Percentiles rank a stretch among this genome's conserved stretches.
Conservation (phyloP, 2,797 vertebrate species). For the Rhabdophis nuchalis region DNA sequence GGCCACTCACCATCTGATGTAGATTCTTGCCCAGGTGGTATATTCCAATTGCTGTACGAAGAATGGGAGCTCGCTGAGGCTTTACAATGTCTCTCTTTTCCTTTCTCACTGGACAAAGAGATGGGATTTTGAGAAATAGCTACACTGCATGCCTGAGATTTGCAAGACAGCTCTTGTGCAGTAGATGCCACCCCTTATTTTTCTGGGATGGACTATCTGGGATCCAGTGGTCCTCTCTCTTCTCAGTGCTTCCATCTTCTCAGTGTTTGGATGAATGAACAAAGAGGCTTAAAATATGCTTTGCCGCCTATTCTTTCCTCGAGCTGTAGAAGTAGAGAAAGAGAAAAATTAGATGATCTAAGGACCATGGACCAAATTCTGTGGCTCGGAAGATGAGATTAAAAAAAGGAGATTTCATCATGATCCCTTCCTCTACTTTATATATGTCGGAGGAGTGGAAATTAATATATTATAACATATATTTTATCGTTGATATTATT, state of each 20-base stretch:
- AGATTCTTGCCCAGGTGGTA: not conserved
- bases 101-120: not conserved
- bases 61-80: slow-evolving; percentile 2
- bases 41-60: not conserved
- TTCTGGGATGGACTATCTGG: slow-evolving; percentile 4
- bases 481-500: too few relatives aligned
- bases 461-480: not conserved
- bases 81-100: slow-evolving; percentile 21
- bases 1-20: not conserved
- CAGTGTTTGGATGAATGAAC: slow-evolving; percentile 23
- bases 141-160: not conserved
- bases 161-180: not conserved
- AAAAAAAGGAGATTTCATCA: not conserved
- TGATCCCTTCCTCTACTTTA: not conserved
- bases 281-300: slow-evolving; percentile 85
- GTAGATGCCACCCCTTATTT: slow-evolving; percentile 13
- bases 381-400: not conserved
- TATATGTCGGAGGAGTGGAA: not conserved
- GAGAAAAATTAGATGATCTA: not conserved
- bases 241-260: slow-evolving; percentile 51
- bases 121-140: not conserved
- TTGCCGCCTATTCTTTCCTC: slow-evolving; percentile 90
- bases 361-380: not conserved
- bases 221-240: slow-evolving; percentile 27
- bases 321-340: slow-evolving; percentile 69